Evolutionary conservation across 2,888 invertebrate genomes (phyloP), one percentile per base, ranked within the genome.

Genomic region (Drosophila diplacantha): DNA sequence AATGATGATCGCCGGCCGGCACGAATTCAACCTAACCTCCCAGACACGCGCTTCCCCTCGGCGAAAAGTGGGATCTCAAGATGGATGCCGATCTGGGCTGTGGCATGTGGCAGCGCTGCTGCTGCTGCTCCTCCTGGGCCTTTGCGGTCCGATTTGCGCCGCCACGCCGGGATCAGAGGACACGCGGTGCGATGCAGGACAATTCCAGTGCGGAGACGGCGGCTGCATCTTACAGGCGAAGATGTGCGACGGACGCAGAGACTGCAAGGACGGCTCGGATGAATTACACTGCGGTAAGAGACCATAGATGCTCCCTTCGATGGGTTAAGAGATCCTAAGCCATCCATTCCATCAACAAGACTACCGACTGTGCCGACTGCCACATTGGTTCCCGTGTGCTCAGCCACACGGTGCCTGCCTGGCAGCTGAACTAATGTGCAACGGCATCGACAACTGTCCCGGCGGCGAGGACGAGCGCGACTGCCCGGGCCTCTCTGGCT

Each of bases 391-490:
- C 73, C 83, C 82, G 70, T 88, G 88, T 69, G 73, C 84, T 37
- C 81, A 85, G 71, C 72, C 84, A 50, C 91, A 91, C 18, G 86
- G 86, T 14, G 89, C 91, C 32, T 96, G 96, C 87, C 92, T 96
- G 63, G 92, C 93, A 0, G 86, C 88, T 44, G 85, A 89, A 7
- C 93, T 93, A 92, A 89, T 93, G 5, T 96, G 96, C 88, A 94
- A 96, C 87, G 91, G 91, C 14, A 89, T 90, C 49, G 86, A 88
- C 0, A 93, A 94, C 76, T 94, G 93, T 74, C 88, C 90, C 0
- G 93, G 93, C 76, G 91, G 89, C 3, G 91, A 92, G 62, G 93
- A 94, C 78, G 93, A 94, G 75, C 44, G 72, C 14, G 55, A 84
- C 34, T 88, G 88, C 47, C 75, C 71, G 2, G 62, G 57, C 1